phyloP scores from a whole-genome alignment of 2,888 invertebrate genomes.

The Epinotia ramella region DNA sequence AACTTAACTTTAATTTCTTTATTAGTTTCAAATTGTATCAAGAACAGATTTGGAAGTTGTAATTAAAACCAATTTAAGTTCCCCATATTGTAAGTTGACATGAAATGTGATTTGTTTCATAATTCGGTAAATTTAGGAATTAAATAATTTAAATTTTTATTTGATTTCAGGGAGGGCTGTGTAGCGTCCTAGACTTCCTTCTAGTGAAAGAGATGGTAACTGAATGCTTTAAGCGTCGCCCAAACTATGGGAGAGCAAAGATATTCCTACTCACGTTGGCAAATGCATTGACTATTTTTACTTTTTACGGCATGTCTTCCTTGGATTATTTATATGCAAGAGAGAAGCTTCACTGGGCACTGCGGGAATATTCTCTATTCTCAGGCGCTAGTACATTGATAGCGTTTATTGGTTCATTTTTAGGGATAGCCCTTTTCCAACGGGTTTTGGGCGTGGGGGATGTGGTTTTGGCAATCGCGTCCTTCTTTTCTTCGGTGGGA shows the following conservation, averaged over 20 bases:
- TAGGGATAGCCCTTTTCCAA: constrained; percentile 64
- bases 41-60: neutral
- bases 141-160: neutral
- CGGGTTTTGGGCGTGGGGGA: constrained; percentile 70
- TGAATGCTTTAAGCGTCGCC: constrained; percentile 84
- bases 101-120: neutral
- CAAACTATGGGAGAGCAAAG: constrained; percentile 82
- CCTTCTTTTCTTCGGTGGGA: constrained; percentile 56
- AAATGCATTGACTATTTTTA: constrained; percentile 63
- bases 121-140: neutral
- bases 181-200: constrained; percentile 73
- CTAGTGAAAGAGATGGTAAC: constrained; percentile 84
- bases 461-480: constrained; percentile 55
- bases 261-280: constrained; percentile 78
- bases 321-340: constrained; percentile 86
- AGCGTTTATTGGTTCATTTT: constrained; percentile 77
- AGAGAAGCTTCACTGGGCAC: constrained; percentile 86
- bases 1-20: constrained; percentile 42
- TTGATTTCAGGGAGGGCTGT: constrained; percentile 73
- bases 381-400: constrained; percentile 75
- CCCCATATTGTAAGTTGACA: neutral
- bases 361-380: constrained; percentile 84
- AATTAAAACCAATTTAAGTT: neutral
- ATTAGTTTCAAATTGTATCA: neutral
- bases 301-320: constrained; percentile 69